Conservation (phyloP, 2,113 vertebrate genomes). For the Micronycteris hirsuta region DNA sequence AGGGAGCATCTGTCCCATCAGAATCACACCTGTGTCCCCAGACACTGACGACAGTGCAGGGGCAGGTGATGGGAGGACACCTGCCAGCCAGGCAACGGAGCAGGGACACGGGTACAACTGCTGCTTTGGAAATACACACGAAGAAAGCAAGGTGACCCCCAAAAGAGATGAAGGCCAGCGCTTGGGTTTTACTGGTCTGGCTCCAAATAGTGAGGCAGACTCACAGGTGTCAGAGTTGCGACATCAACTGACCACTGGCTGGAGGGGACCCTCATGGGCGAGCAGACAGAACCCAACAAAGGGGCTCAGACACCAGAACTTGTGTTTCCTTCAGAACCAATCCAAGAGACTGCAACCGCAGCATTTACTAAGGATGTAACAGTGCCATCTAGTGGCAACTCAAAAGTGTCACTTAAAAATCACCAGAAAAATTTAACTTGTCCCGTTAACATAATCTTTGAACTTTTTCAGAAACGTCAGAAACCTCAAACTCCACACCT, state of each 20-base stretch:
- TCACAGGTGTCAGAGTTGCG: neutral
- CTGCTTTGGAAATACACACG: neutral
- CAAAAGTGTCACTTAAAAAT: neutral
- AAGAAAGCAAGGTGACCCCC: neutral
- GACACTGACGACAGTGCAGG: neutral
- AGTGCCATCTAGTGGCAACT: slow-evolving; percentile 39
- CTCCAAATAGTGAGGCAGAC: neutral
- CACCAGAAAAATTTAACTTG: neutral
- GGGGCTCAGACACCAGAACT: too few species aligned
- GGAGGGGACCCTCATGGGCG: neutral
- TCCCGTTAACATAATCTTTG: neutral
- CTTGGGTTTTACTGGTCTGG: neutral
- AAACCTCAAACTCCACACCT: neutral
- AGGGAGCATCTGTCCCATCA: neutral
- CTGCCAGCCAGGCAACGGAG: rapidly evolving
- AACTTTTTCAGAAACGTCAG: neutral
- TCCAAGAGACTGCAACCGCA: rapidly evolving
- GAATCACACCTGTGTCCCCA: neutral
- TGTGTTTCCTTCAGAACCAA: rapidly evolving
- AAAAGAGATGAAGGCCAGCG: neutral
- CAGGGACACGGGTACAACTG: rapidly evolving
- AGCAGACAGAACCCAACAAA: neutral
- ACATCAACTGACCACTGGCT: neutral
- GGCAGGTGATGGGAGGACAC: neutral
- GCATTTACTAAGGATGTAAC: neutral